Evolutionary conservation across 2,888 invertebrate species (phyloP), one percentile per base, ranked within the genome.

Genomic region (Abrostola tripartita): DNA sequence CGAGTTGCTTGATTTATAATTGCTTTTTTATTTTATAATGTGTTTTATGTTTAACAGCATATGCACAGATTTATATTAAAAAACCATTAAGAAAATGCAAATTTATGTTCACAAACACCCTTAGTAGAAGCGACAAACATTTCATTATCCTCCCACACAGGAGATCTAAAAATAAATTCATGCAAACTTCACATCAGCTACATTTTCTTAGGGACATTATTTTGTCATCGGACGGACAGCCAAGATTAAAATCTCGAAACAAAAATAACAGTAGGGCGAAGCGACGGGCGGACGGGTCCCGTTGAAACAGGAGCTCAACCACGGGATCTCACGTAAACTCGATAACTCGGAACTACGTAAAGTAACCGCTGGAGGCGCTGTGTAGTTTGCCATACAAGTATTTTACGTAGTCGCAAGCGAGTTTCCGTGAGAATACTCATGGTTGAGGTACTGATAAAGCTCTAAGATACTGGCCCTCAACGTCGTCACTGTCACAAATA

Each of bases 161-260:
- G 37, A 6, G 10, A 58, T 41, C 14, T 24, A 35, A 50, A 65
- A 67, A 57, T 42, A 66, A 8, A 50, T 44, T 37, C 38, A 50
- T 10, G 10, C 52, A 58, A 66, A 59, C 36, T 49, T 50, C 41
- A 50, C 53, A 71, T 47, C 44, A 14, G 44, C 41, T 52, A 77
- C 47, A 63, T 74, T 68, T 58, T 63, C 47, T 55, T 37, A 24
- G 35, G 65, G 44, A 69, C 57, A 68, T 61, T 68, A 76, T 65
- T 60, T 53, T 72, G 58, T 71, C 67, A 61, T 70, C 50, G 59
- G 68, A 74, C 36, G 57, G 61, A 79, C 71, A 72, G 68, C 62
- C 62, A 63, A 85, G 87, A 87, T 87, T 84, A 83, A 76, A 84
- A 87, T 87, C 87, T 80, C 64, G 67, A 78, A 81, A 78, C 75